These are phyloP conservation scores for Acanthopleura granulata DNA, from an alignment of 2,888 invertebrate species.

Conservation along the genomic window DNA sequence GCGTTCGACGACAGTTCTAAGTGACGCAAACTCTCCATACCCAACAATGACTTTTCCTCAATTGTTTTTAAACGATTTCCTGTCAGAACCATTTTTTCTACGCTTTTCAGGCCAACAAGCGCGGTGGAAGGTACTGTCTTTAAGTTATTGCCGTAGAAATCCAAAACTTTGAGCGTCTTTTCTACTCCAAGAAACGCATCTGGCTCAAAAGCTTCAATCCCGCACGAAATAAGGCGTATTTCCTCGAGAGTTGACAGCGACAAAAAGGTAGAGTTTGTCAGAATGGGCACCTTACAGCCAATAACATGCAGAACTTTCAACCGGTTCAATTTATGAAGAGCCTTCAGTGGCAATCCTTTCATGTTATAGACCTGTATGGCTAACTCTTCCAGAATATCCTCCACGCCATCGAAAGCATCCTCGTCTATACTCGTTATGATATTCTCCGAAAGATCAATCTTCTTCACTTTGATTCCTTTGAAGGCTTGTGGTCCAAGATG, in stretches of 20 bases:
- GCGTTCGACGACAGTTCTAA: slow-evolving; percentile 29
- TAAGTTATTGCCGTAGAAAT: slow-evolving; percentile 26
- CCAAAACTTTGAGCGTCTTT: slow-evolving; percentile 26
- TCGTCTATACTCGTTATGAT: slow-evolving; percentile 33
- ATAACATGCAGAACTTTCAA: slow-evolving; percentile 28
- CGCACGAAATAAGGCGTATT: slow-evolving; percentile 34
- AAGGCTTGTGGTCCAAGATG: slow-evolving; percentile 33
- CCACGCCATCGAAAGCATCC: slow-evolving; percentile 34
- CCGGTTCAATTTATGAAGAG: slow-evolving; percentile 25
- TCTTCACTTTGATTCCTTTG: slow-evolving; percentile 31
- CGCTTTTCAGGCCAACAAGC: slow-evolving; percentile 25
- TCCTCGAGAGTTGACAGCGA: slow-evolving; percentile 27
- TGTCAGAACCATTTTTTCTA: slow-evolving; percentile 28
- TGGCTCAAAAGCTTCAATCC: slow-evolving; percentile 29
- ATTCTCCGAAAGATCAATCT: slow-evolving; percentile 37
- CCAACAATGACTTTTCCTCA: slow-evolving; percentile 23
- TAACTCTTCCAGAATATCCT: slow-evolving; percentile 32
- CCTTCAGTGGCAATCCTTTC: slow-evolving; percentile 31
- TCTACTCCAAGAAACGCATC: slow-evolving; percentile 28
- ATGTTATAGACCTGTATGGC: slow-evolving; percentile 29
- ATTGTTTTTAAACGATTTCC: slow-evolving; percentile 27
- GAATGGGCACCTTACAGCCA: slow-evolving; percentile 31
- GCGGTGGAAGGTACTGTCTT: slow-evolving; percentile 24
- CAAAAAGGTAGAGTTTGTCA: slow-evolving; percentile 27
- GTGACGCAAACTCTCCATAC: slow-evolving; percentile 26